A percentile compares a stretch with the other conserved stretches of the same genome.
phyloP scores from a whole-genome alignment of 53 echinoderm and acorn worm species.

The Paelopatides confundens region DNA sequence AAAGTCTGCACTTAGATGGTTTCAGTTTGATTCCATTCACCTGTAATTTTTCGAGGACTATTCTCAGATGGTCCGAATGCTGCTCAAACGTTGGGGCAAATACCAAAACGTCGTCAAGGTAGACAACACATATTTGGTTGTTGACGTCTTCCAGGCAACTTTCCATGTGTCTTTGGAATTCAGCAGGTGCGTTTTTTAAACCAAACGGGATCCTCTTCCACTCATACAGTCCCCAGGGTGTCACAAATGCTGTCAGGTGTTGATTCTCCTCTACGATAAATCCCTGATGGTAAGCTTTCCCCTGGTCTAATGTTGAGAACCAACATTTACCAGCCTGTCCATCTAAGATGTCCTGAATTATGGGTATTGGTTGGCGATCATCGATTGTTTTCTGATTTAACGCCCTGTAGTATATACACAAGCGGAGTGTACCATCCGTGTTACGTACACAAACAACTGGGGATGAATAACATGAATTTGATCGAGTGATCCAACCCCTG shows the following conservation, averaged over 20 bases:
- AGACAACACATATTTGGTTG: conserved; percentile 62
- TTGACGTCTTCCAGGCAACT: conserved; percentile 65
- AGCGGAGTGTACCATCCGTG: conserved; percentile 70
- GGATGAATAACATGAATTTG: conserved; percentile 68
- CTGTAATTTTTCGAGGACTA: conserved; percentile 42
- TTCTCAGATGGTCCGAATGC: conserved; percentile 56
- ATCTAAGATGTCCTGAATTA: conserved; percentile 74
- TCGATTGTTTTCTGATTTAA: conserved; percentile 73
- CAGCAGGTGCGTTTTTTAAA: conserved; percentile 55
- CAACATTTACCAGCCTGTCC: conserved; percentile 68
- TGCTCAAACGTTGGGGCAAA: conserved; percentile 63
- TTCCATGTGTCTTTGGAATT: conserved; percentile 78
- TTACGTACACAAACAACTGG: conserved; percentile 86
- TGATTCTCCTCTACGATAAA: conserved; percentile 66
- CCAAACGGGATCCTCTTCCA: conserved; percentile 63
- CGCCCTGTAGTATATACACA: conserved; percentile 72
- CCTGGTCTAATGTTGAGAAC: conserved; percentile 71
- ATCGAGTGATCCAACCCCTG: conserved; percentile 72
- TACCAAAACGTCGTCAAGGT: conserved; percentile 80
- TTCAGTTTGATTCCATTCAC: conserved; percentile 68
- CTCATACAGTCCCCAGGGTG: conserved; percentile 79
- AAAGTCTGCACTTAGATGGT: conserved; percentile 58
- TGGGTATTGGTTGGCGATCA: conserved; percentile 82
- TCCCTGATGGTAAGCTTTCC: conserved; percentile 82
- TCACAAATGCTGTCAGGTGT: conserved; percentile 72